A percentile compares a stretch with the other conserved stretches of the same genome.
Evolutionary conservation across 2,888 invertebrate genomes (phyloP).

Genomic region (Eupithecia tripunctaria): DNA sequence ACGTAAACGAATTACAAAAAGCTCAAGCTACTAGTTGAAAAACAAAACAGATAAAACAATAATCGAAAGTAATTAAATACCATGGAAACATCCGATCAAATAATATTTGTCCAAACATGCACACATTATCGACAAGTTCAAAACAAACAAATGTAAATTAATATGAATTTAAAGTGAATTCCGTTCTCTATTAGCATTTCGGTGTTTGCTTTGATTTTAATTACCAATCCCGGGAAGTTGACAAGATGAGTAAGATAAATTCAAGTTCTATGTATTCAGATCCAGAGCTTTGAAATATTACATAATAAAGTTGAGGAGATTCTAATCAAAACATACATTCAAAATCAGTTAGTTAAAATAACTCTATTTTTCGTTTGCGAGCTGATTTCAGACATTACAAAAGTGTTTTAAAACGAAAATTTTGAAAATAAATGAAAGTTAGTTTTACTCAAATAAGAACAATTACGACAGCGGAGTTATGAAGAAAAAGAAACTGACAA

Average conservation of each 20-base stretch:
- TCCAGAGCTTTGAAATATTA: neutral
- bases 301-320: neutral
- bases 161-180: conserved; percentile 20
- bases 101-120: conserved; percentile 5
- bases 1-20: too few relatives aligned
- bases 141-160: conserved; percentile 21
- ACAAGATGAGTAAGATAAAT: conserved; percentile 4
- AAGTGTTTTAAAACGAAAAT: neutral
- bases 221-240: conserved; percentile 6
- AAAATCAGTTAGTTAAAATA: neutral
- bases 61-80: neutral
- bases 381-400: neutral
- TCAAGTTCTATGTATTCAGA: conserved; percentile 4
- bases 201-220: conserved; percentile 22
- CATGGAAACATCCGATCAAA: neutral
- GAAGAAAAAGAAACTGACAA: too few relatives aligned
- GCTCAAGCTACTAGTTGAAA: too few relatives aligned
- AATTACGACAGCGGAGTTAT: too few relatives aligned
- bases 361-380: neutral
- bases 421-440: neutral
- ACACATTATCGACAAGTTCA: conserved; percentile 10
- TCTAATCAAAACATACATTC: neutral
- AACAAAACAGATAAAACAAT: neutral
- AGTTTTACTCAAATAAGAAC: neutral
- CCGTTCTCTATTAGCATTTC: conserved; percentile 20